These are phyloP conservation scores for Philypnodon macrostomus DNA, from an alignment of 2,797 vertebrate genomes.

Conservation along the genomic window DNA sequence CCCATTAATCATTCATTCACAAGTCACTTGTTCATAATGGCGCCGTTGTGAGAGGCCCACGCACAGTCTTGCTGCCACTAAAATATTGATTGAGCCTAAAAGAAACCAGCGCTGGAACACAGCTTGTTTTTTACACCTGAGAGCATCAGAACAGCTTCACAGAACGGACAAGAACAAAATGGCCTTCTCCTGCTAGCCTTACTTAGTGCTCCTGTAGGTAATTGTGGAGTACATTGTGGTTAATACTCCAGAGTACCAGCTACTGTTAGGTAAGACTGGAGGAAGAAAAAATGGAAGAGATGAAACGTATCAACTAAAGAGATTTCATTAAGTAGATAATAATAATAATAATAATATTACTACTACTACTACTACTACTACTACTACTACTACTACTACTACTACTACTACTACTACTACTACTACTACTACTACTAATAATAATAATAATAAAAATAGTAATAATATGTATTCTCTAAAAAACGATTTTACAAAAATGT, in stretches of 20 bases:
- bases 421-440: too few species aligned
- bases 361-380: too few species aligned
- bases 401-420: too few species aligned
- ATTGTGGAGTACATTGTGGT: slow-evolving; percentile 67
- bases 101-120: slow-evolving; percentile 59
- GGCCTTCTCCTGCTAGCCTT: slow-evolving; percentile 48
- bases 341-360: too few species aligned
- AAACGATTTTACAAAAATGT: too few species aligned
- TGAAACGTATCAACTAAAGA: too few species aligned
- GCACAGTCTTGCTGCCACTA: slow-evolving; percentile 42
- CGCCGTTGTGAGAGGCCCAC: slow-evolving; percentile 43
- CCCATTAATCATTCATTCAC: slow-evolving; percentile 63
- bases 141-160: slow-evolving; percentile 52
- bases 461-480: too few species aligned
- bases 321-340: too few species aligned
- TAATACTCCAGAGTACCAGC: slow-evolving; percentile 55
- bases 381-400: too few species aligned
- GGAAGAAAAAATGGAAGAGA: too few species aligned
- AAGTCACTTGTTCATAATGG: slow-evolving; percentile 62
- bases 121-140: slow-evolving; percentile 65
- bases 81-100: slow-evolving; percentile 74
- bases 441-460: too few species aligned
- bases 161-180: slow-evolving; percentile 67
- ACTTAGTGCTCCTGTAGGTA: slow-evolving; percentile 47
- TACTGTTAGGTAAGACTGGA: slow-evolving; percentile 38